Base-by-base conservation (phyloP, 1,140 invertebrate species). In the Euwallacea similis region DNA sequence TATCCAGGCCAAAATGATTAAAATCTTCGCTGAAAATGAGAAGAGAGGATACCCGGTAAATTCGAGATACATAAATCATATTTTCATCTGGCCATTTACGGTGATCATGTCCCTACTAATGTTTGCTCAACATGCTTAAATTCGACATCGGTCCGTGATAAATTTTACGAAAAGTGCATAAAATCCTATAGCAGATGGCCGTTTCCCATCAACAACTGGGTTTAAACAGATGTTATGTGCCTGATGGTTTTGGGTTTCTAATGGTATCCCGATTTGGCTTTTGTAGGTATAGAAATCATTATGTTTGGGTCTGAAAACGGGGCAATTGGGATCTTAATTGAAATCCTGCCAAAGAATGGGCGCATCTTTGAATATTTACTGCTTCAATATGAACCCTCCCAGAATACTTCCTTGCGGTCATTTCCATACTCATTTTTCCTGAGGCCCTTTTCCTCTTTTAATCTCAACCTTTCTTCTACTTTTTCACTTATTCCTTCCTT, bases 61-160 rank as follows among this genome's bases (percentile, higher is more conserved):
- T 33, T 33, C 21, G 46, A 10, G 9, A 50, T 13, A 13, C 46
- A 50, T 50, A 50, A 50, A 50, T 50, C 46, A 50, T 50, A 50
- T 11, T 50, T 50, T 50, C 46, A 50, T 50, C 46, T 50, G 9
- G 9, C 46, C 46, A 50, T 50, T 50, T 50, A 50, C 9, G 46
- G 46, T 11, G 9, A 11, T 10, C 9, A 50, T 50, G 13, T 13
- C 46, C 46, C 46, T 50, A 33, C 21, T 33, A 50, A 50, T 50
- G 46, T 50, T 50, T 50, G 46, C 46, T 50, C 46, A 50, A 50
- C 46, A 50, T 50, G 46, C 46, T 4, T 50, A 50, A 50, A 50
- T 13, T 50, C 21, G 21, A 33, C 21, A 33, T 33, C 46, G 46
- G 46, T 11, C 46, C 46, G 46, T 50, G 46, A 50, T 50, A 50